Evolutionary conservation across 1,140 invertebrate species (phyloP).

Genomic region (Macrosteles quadrilineatus): DNA sequence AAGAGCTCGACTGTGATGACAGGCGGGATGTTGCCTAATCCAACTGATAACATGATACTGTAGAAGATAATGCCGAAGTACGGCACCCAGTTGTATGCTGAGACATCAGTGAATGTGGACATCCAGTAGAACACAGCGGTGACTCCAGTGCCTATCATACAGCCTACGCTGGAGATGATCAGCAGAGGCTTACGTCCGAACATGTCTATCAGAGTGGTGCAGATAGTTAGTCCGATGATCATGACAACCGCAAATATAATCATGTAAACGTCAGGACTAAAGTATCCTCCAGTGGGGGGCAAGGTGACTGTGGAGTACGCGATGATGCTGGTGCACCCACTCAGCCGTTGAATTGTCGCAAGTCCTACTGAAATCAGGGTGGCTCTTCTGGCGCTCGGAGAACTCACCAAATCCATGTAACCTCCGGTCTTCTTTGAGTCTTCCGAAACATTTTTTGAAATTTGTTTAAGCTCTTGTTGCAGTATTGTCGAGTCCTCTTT

Average conservation of each 20-base stretch:
- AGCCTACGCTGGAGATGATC: constrained; percentile 49
- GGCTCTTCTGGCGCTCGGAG: constrained; percentile 35
- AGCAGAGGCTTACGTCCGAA: constrained; percentile 53
- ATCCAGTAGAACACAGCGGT: constrained; percentile 36
- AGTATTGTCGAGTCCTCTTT: constrained; percentile 36
- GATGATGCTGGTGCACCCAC: constrained; percentile 40
- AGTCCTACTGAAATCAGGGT: constrained; percentile 37
- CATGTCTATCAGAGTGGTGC: constrained; percentile 47
- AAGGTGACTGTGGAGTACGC: constrained; percentile 42
- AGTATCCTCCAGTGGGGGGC: constrained; percentile 34
- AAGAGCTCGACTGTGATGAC: constrained; percentile 38
- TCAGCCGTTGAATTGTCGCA: constrained; percentile 38
- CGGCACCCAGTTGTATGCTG: constrained; percentile 32
- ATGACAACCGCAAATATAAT: constrained; percentile 32
- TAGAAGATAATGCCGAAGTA: constrained; percentile 34
- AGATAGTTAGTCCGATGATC: constrained; percentile 41
- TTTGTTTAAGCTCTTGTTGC: not conserved
- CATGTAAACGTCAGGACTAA: constrained; percentile 34
- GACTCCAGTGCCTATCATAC: constrained; percentile 27
- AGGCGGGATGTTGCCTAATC: constrained; percentile 33
- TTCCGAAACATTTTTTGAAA: constrained; percentile 27
- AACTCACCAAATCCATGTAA: constrained; percentile 38
- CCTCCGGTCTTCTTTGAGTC: constrained; percentile 37
- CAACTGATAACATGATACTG: constrained; percentile 35
- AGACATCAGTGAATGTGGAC: not conserved